Percentiles rank a stretch among this genome's conserved stretches.
Evolutionary conservation across 2,888 invertebrate species (phyloP).

Genomic region (Dinocampus coccinellae): DNA sequence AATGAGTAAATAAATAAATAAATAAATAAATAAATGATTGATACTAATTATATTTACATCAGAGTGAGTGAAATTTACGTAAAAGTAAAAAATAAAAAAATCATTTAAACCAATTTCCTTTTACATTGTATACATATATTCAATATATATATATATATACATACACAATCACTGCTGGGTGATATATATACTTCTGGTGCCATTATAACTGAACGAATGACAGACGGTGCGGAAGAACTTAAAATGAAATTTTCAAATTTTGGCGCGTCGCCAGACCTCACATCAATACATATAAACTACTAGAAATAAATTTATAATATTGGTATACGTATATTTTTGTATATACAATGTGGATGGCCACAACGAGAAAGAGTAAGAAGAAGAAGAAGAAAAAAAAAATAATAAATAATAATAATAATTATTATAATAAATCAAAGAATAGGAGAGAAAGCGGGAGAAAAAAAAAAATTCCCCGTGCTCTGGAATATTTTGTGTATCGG

Average conservation of each 20-base stretch:
- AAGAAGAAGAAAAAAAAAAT: too few species aligned
- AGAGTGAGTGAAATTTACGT: neutral
- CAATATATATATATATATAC: neutral
- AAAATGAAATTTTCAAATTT: conserved; percentile 25
- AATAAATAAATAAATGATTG: neutral
- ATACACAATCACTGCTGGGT: neutral
- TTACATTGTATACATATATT: neutral
- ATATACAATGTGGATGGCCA: neutral
- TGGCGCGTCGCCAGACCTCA: conserved; percentile 14
- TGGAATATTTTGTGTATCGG: conserved; percentile 4
- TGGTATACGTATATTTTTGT: neutral
- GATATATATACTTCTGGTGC: neutral
- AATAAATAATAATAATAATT: too few species aligned
- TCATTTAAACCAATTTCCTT: neutral
- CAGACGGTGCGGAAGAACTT: conserved; percentile 7
- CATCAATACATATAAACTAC: neutral
- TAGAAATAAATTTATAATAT: neutral
- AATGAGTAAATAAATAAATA: too few species aligned
- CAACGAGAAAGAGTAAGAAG: neutral
- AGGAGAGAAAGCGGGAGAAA: neutral
- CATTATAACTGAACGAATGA: conserved; percentile 12
- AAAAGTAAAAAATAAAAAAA: neutral
- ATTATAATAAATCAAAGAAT: too few species aligned
- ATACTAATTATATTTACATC: neutral
- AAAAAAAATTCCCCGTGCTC: neutral